Evolutionary conservation across 2,888 invertebrate genomes (phyloP).

Genomic region (Mimas tiliae): DNA sequence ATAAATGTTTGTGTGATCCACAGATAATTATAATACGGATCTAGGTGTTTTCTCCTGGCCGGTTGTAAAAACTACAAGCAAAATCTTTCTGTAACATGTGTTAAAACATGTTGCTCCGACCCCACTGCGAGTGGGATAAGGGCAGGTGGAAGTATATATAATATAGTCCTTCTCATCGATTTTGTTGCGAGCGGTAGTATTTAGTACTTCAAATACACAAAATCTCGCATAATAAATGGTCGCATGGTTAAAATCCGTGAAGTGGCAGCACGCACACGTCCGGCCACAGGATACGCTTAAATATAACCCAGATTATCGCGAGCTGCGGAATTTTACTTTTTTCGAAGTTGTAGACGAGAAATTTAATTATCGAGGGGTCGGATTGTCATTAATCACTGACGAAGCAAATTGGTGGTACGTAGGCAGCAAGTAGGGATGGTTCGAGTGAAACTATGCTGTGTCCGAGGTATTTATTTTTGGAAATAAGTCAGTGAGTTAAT

Average conservation of each 20-base stretch:
- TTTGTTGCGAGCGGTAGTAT: too few relatives aligned
- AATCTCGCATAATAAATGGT: conserved; percentile 37
- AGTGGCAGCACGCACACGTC: conserved; percentile 52
- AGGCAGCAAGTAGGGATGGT: too few relatives aligned
- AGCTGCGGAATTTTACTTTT: conserved; percentile 53
- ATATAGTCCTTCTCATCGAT: too few relatives aligned
- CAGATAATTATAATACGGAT: too few relatives aligned
- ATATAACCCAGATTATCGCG: conserved; percentile 58
- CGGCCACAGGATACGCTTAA: conserved; percentile 59
- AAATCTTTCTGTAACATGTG: too few relatives aligned
- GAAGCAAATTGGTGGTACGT: neutral
- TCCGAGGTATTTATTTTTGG: neutral
- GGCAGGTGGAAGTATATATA: too few relatives aligned
- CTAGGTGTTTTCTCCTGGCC: too few relatives aligned
- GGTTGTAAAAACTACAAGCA: too few relatives aligned
- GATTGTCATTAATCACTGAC: conserved; percentile 9
- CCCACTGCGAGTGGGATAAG: too few relatives aligned
- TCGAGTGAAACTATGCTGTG: neutral
- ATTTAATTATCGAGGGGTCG: conserved; percentile 28
- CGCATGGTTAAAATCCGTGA: conserved; percentile 36
- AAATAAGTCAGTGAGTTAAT: neutral
- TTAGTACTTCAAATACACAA: too few relatives aligned
- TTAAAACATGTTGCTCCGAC: too few relatives aligned
- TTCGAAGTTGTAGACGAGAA: conserved; percentile 50
- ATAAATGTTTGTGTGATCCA: too few relatives aligned